Evolutionary conservation across 2,888 invertebrate genomes (phyloP), one percentile per base, ranked within the genome.

Genomic region (Drosophila acutilabella): DNA sequence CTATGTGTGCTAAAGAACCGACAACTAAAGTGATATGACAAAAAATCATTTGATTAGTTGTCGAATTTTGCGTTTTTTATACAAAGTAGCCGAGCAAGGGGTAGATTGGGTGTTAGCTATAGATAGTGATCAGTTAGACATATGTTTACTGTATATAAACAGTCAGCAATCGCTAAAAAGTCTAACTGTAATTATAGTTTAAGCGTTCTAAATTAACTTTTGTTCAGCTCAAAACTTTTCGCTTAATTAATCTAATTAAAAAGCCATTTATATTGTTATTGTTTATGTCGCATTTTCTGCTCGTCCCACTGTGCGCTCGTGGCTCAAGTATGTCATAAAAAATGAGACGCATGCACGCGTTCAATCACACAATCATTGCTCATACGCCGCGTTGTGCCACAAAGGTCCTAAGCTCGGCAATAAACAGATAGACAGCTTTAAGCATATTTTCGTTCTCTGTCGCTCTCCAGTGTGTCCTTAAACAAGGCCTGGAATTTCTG

Each of bases 371-470:
- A 47, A 54, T 50, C 50, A 66, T 80, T 64, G 60, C 80, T 68
- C 86, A 81, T 81, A 74, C 75, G 79, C 75, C 62, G 33, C 64
- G 71, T 64, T 62, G 62, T 33, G 14, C 14, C 38, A 20, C 23
- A n/a, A 47, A n/a, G 7, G 10, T 26, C 23, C 23, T 65, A 52
- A 60, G 62, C 42, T 18, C 26, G 16, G 14, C 40, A 67, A 54
- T 57, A 67, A 71, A 61, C 51, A 52, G 47, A 47, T 50, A 56
- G 44, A 23, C 26, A 33, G 77, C 72, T 70, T 71, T 59, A 76
- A 64, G 59, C 40, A 76, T 56, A 44, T 56, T 11, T 16, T 26
- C 14, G 44, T n/a, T 30, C 30, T 30, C 30, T 30, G 30, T 8
- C 30, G 26, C 33, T 36, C 13, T 36, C 11, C 11, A 2, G 13